A percentile compares a stretch with the other conserved stretches of the same genome.
Conservation (phyloP, 1,140 invertebrate genomes). For the Orchestia grillus region DNA sequence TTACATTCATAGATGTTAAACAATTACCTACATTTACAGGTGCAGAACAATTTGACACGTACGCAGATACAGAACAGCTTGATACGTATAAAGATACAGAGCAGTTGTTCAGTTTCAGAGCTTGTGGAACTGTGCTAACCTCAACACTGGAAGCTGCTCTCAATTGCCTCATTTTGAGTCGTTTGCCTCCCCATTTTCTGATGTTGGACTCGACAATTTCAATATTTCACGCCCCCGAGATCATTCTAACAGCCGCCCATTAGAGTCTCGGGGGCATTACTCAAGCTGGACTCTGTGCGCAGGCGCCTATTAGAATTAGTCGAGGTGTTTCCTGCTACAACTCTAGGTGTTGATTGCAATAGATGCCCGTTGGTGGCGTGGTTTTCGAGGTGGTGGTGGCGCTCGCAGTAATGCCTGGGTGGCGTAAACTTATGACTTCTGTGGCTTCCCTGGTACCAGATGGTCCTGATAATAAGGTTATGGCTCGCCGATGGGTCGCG, state of each 20-base stretch:
- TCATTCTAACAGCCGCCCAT: constrained; percentile 40
- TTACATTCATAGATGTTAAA: too few species aligned
- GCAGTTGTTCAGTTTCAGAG: background rate
- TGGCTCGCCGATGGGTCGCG: background rate
- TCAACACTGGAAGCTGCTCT: background rate
- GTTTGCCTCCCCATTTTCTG: constrained; percentile 1
- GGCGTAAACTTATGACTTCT: background rate
- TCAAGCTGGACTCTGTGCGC: background rate
- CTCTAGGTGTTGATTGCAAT: constrained; percentile 41
- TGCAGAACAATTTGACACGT: too few species aligned
- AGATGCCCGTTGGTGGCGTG: background rate
- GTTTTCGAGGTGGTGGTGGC: background rate
- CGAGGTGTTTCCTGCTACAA: constrained; percentile 50
- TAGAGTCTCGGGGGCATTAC: background rate
- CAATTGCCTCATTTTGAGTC: constrained; percentile 13
- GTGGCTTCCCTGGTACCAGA: background rate
- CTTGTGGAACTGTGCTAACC: background rate
- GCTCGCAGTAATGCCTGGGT: background rate
- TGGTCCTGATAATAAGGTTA: background rate
- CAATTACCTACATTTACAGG: too few species aligned
- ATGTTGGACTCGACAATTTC: background rate
- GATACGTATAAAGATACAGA: background rate
- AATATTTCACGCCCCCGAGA: constrained; percentile 39
- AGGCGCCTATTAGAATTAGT: constrained; percentile 45
- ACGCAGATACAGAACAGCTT: too few species aligned